Conservation (phyloP, 2,797 vertebrate species). For the Neostethus bicornis region DNA sequence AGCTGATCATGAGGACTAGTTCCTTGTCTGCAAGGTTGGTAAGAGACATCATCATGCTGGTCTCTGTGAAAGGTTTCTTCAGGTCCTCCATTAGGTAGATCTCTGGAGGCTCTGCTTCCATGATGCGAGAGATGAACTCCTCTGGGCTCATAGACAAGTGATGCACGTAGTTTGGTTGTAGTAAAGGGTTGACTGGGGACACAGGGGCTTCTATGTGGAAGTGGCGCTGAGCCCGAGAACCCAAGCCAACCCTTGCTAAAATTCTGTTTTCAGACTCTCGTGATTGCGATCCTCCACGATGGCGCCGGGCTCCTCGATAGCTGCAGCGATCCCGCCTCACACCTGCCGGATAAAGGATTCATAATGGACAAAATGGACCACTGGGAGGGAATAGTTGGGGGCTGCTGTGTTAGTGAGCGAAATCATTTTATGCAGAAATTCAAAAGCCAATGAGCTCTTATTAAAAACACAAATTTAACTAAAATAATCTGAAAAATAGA, state of each 20-base stretch:
- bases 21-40: conserved; percentile 96
- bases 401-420: too few species aligned
- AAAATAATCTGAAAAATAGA: too few species aligned
- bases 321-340: conserved; percentile 90
- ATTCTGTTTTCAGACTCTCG: conserved; percentile 45
- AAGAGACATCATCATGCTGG: conserved; percentile 98
- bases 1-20: conserved; percentile 93
- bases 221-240: conserved; percentile 60
- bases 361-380: too few species aligned
- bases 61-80: conserved; percentile 91
- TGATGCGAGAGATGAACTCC: conserved; percentile 88
- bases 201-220: conserved; percentile 65
- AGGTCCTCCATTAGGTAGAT: conserved; percentile 88
- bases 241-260: conserved; percentile 45
- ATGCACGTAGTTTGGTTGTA: conserved; percentile 55
- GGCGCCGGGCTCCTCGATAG: conserved; percentile 84
- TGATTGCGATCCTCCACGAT: conserved; percentile 73
- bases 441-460: too few species aligned
- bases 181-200: conserved; percentile 51
- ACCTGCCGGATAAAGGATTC: conserved; percentile 71
- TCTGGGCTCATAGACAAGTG: conserved; percentile 81
- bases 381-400: too few species aligned
- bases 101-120: conserved; percentile 92
- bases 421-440: too few species aligned
- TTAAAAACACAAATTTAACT: too few species aligned